Percentiles rank a stretch among this genome's conserved stretches.
Conservation (phyloP, 1,140 invertebrate genomes). For the Cryptotermes secundus region DNA sequence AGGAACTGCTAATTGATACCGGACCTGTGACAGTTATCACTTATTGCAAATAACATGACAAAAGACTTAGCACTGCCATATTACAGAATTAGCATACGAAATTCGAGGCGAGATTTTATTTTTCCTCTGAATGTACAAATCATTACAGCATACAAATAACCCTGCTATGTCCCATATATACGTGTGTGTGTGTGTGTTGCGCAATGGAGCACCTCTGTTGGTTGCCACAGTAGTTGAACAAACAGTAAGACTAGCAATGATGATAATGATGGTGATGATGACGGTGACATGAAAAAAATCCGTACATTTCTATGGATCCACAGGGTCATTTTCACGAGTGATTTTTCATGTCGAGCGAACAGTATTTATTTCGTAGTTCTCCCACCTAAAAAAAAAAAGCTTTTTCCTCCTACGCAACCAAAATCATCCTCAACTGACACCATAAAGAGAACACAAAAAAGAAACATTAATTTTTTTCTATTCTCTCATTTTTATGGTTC, state of each 20-base stretch:
- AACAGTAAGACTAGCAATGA: background rate
- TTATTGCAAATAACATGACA: too few relatives aligned
- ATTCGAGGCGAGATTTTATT: background rate
- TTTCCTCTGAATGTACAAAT: background rate
- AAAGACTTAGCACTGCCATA: too few relatives aligned
- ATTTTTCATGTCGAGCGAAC: background rate
- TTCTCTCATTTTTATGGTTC: background rate
- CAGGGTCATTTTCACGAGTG: slow-evolving; percentile 9
- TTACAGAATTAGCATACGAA: background rate
- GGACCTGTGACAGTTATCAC: too few relatives aligned
- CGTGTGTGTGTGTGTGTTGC: background rate
- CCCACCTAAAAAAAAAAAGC: background rate
- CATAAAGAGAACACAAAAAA: background rate
- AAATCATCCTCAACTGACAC: background rate
- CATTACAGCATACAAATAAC: background rate
- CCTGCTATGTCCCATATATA: background rate
- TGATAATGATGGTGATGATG: slow-evolving; percentile 13
- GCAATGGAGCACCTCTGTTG: background rate
- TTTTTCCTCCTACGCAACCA: slow-evolving; percentile 1
- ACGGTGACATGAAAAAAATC: slow-evolving; percentile 4
- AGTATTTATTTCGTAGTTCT: background rate
- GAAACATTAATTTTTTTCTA: slow-evolving; percentile 1
- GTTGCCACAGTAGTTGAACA: background rate
- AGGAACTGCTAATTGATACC: too few relatives aligned
- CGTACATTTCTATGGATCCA: slow-evolving; percentile 11